Percentiles rank a stretch among this genome's conserved stretches.
Evolutionary conservation across 2,113 vertebrate genomes (phyloP).

Genomic region (Scytalopus superciliaris): DNA sequence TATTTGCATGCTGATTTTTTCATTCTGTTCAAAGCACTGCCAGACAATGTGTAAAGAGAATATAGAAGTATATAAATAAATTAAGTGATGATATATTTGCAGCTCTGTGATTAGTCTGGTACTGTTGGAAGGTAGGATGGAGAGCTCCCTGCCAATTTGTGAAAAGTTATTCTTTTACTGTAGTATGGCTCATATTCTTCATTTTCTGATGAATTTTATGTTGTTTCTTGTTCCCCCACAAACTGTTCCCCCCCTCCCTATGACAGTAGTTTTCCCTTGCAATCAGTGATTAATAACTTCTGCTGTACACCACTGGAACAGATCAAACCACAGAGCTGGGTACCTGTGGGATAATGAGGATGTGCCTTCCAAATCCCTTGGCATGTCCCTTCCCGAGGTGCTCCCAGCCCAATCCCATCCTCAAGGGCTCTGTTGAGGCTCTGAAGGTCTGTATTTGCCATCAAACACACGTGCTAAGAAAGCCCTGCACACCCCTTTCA

Average conservation of each 20-base stretch:
- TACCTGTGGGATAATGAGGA: neutral
- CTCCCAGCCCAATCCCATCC: neutral
- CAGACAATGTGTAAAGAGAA: neutral
- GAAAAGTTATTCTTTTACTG: neutral
- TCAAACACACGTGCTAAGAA: neutral
- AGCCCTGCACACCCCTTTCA: neutral
- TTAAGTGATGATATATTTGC: neutral
- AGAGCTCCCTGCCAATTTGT: neutral
- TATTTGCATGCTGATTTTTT: neutral
- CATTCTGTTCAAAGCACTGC: neutral
- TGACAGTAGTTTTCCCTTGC: neutral
- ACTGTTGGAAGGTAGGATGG: neutral
- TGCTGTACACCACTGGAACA: neutral
- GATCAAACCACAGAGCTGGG: neutral
- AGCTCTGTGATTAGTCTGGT: neutral
- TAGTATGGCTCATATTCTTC: neutral
- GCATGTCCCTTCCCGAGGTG: accelerated
- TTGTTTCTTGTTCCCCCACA: neutral
- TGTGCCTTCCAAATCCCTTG: accelerated
- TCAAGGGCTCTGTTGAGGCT: accelerated
- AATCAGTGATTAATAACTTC: neutral
- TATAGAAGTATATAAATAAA: neutral
- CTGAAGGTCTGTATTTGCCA: neutral
- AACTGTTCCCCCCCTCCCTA: neutral
- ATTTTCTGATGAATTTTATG: neutral